Evolutionary conservation across 2,888 invertebrate genomes (phyloP).

Genomic region (Xestobium rufovillosum): DNA sequence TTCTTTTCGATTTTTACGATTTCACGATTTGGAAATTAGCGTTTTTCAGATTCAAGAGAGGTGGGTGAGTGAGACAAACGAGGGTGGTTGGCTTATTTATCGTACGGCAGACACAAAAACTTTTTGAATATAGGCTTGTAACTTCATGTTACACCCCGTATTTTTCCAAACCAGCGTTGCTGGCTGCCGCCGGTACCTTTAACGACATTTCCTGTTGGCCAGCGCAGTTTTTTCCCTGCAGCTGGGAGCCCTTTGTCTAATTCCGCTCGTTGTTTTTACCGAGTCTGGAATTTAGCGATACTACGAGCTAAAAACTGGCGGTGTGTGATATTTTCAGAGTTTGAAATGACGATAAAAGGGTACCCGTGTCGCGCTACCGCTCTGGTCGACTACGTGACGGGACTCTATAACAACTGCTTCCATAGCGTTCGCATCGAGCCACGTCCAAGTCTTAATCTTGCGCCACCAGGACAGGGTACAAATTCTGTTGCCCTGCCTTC

Average conservation of each 20-base stretch:
- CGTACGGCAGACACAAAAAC: no score
- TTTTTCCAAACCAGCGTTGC: no score
- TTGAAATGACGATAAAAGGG: conserved; percentile 42
- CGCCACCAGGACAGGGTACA: conserved; percentile 34
- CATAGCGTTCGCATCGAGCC: conserved; percentile 31
- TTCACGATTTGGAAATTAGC: no score
- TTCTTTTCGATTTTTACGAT: no score
- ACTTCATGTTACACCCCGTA: no score
- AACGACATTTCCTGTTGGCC: no score
- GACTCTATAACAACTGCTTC: conserved; percentile 30
- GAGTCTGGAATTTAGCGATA: conserved; percentile 27
- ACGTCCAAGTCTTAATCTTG: conserved; percentile 41
- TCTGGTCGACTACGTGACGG: conserved; percentile 35
- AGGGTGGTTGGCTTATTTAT: no score
- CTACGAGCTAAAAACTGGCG: conserved; percentile 36
- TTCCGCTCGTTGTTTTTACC: not conserved
- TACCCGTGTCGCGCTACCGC: conserved; percentile 39
- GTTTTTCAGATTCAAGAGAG: no score
- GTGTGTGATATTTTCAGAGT: conserved; percentile 40
- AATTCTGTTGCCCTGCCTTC: conserved; percentile 29
- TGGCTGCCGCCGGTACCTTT: no score
- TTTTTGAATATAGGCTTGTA: no score
- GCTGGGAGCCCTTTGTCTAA: conserved; percentile 24
- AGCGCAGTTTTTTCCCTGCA: conserved; percentile 23
- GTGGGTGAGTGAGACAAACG: no score